Evolutionary conservation across 2,797 vertebrate species (phyloP).

Genomic region (Sandelia bainsii): DNA sequence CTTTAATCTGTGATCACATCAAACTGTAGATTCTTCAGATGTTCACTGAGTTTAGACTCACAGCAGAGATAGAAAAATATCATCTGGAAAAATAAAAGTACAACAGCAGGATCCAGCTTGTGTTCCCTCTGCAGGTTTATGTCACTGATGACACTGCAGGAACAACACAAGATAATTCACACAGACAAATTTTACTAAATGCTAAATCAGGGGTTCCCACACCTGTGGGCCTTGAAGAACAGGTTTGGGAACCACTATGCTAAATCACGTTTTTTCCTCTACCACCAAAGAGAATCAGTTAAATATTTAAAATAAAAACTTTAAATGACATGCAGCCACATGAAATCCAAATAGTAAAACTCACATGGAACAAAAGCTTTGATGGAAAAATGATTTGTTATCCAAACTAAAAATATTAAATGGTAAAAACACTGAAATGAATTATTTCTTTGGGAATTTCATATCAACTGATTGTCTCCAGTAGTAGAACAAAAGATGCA

Average conservation of each 20-base stretch:
- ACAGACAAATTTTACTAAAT: not conserved
- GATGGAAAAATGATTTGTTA: not conserved
- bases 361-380: not conserved
- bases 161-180: constrained; percentile 15
- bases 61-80: constrained; percentile 70
- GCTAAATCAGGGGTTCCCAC: not conserved
- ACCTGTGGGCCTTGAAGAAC: too few relatives aligned
- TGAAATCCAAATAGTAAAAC: not conserved
- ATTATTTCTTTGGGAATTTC: not conserved
- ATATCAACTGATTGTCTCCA: not conserved
- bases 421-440: not conserved
- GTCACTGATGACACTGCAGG: not conserved
- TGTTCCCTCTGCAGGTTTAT: not conserved
- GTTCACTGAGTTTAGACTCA: constrained; percentile 40
- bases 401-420: constrained; percentile 17
- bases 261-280: not conserved
- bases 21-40: constrained; percentile 7
- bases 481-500: constrained; percentile 12
- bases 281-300: not conserved
- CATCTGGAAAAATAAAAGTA: constrained; percentile 64
- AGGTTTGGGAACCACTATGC: too few relatives aligned
- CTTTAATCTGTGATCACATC: constrained; percentile 37
- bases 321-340: not conserved
- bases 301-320: not conserved
- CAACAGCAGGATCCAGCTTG: constrained; percentile 19